phyloP scores from a whole-genome alignment of 2,113 vertebrate species.

The Brevimyrus niger region DNA sequence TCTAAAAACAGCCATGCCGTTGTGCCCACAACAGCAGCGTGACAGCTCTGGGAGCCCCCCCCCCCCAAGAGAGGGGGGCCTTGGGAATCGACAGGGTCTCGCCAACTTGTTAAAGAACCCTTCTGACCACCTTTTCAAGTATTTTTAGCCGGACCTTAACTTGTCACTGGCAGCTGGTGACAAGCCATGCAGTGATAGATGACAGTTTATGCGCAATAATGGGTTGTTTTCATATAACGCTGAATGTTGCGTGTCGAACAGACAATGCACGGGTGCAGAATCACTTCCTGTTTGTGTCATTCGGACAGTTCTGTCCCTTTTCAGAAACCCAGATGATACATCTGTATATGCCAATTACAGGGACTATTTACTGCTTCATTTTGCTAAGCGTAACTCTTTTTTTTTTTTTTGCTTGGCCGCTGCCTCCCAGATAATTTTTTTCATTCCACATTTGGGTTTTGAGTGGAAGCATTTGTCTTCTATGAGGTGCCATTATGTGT shows the following conservation, averaged over 20 bases:
- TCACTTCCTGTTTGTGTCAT: not conserved
- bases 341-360: not conserved
- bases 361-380: not conserved
- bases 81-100: slow-evolving; percentile 45
- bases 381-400: not conserved
- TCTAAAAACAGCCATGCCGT: not conserved
- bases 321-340: not conserved
- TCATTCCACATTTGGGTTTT: not conserved
- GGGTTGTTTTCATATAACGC: not conserved
- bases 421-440: not conserved
- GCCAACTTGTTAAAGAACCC: slow-evolving; percentile 46
- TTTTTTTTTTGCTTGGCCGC: not conserved
- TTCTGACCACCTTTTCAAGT: slow-evolving; percentile 47
- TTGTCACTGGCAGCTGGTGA: slow-evolving; percentile 29
- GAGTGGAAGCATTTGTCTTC: not conserved
- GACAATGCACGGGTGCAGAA: not conserved
- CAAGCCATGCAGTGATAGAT: slow-evolving; percentile 30
- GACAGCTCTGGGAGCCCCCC: slow-evolving; percentile 22
- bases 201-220: not conserved
- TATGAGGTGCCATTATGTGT: not conserved
- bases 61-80: slow-evolving; percentile 28
- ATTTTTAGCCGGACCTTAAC: slow-evolving; percentile 52
- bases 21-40: not conserved
- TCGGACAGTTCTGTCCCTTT: not conserved
- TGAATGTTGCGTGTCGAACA: not conserved